phyloP scores from a whole-genome alignment of 2,113 vertebrate genomes.

The Nipponia nippon region DNA sequence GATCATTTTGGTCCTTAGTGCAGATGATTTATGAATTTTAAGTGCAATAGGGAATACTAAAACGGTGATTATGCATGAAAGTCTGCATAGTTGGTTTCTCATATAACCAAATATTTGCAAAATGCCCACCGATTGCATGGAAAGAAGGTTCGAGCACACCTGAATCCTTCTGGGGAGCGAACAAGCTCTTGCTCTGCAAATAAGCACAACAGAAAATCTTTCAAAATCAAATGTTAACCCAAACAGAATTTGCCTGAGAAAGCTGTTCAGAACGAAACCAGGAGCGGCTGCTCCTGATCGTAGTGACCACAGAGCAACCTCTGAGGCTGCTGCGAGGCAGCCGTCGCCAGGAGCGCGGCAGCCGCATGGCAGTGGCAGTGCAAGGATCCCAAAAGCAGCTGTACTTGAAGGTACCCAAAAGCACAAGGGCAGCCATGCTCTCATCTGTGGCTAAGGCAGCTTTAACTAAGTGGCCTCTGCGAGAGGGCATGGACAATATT shows the following conservation, averaged over 20 bases:
- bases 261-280: background rate
- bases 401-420: no score
- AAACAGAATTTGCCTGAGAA: background rate
- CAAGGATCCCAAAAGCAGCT: background rate
- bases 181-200: background rate
- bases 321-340: background rate
- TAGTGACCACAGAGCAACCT: background rate
- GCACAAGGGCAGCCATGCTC: fast-evolving
- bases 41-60: background rate
- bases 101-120: background rate
- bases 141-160: background rate
- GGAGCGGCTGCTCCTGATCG: background rate
- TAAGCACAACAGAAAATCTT: background rate
- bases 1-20: no score
- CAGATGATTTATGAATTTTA: background rate
- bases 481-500: background rate
- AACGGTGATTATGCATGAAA: background rate
- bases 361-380: background rate
- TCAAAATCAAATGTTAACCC: background rate
- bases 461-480: background rate
- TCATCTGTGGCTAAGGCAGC: background rate
- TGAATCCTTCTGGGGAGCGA: background rate
- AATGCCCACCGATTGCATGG: background rate
- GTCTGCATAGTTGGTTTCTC: background rate
- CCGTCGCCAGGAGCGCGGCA: background rate